These are phyloP conservation scores for Andrena hattorfiana DNA, from an alignment of 2,888 invertebrate species.

Conservation along the genomic window DNA sequence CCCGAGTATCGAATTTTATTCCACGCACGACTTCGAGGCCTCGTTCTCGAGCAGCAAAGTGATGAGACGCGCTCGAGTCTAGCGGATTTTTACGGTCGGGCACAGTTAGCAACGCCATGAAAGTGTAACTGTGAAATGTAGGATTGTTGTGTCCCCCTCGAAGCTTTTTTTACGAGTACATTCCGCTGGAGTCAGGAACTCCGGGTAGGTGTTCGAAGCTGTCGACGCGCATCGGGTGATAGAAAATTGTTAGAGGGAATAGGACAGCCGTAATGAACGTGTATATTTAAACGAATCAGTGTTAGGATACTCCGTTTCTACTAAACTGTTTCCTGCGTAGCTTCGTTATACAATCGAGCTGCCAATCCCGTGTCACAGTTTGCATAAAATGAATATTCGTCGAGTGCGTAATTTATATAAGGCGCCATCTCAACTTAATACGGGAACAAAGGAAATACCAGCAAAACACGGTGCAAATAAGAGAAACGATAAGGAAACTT, in stretches of 20 bases:
- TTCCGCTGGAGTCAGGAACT: constrained; percentile 12
- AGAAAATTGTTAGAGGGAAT: too few relatives aligned
- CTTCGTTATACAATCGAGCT: too few relatives aligned
- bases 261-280: too few relatives aligned
- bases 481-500: neutral
- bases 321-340: too few relatives aligned
- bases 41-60: too few relatives aligned
- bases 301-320: too few relatives aligned
- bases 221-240: too few relatives aligned
- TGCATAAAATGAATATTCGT: constrained; percentile 3
- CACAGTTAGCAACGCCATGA: constrained; percentile 7
- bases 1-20: constrained; percentile 13
- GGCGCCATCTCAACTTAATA: neutral
- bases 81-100: constrained; percentile 10
- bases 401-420: neutral
- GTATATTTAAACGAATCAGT: too few relatives aligned
- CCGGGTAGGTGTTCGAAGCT: neutral
- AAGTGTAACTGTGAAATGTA: constrained; percentile 21
- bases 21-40: neutral
- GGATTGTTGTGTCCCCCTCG: neutral
- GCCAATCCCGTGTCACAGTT: too few relatives aligned
- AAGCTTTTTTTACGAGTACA: neutral
- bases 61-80: neutral
- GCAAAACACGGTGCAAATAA: neutral
- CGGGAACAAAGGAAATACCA: neutral